phyloP scores from a whole-genome alignment of 1,140 invertebrate species.

The Aphelenchoides fujianensis region DNA sequence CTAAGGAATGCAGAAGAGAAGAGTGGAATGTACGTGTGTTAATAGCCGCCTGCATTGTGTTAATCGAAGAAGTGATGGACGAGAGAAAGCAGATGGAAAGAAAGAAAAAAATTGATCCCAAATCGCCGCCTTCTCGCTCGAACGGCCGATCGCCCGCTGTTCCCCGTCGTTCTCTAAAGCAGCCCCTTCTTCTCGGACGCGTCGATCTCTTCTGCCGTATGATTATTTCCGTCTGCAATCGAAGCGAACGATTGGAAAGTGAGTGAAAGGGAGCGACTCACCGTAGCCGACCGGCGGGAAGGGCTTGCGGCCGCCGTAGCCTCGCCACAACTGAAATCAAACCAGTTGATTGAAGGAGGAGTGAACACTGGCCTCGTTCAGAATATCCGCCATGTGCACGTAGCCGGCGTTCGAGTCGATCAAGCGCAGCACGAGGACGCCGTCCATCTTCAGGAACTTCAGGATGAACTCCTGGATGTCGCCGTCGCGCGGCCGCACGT shows the following conservation, averaged over 20 bases:
- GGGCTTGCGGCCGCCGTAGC: slow-evolving; percentile 13
- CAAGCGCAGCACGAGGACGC: slow-evolving; percentile 41
- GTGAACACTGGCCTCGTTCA: slow-evolving; percentile 31
- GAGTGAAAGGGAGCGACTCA: not conserved
- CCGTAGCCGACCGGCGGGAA: not conserved
- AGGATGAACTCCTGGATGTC: slow-evolving; percentile 30
- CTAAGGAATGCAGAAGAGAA: too few species aligned
- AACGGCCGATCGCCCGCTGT: too few species aligned
- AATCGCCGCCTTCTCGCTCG: too few species aligned
- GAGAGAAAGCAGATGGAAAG: too few species aligned
- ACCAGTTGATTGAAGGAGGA: not conserved
- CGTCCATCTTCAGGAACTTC: slow-evolving; percentile 37
- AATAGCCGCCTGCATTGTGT: too few species aligned
- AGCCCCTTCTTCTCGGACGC: too few species aligned
- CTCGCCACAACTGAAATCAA: slow-evolving; percentile 8
- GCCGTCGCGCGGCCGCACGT: slow-evolving; percentile 16
- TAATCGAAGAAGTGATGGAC: too few species aligned
- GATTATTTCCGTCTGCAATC: not conserved
- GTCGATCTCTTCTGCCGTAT: too few species aligned
- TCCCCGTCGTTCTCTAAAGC: too few species aligned
- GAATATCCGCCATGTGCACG: slow-evolving; percentile 50
- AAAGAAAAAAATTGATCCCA: too few species aligned
- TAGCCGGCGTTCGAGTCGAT: slow-evolving; percentile 49
- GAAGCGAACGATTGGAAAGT: not conserved
- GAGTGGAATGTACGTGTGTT: too few species aligned